These are phyloP conservation scores for Bombus confusus DNA, from an alignment of 1,140 invertebrate genomes.

Conservation along the genomic window DNA sequence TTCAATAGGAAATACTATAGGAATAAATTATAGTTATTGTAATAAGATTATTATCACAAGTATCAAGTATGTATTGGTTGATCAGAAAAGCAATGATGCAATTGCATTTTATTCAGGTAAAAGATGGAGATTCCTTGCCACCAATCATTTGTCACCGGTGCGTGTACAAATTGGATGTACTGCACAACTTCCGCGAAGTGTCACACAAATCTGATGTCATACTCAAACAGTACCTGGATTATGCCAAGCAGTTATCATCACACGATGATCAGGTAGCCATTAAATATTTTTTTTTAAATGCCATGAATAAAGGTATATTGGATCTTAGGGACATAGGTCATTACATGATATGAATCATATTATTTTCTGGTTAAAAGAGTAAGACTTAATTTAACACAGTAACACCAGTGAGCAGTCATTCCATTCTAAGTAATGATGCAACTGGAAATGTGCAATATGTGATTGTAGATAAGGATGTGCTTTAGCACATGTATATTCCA, in stretches of 20 bases:
- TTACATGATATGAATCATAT: slow-evolving; percentile 7
- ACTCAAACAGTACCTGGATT: slow-evolving; percentile 83
- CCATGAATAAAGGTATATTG: neutral
- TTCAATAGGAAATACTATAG: neutral
- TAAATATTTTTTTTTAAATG: slow-evolving; percentile 15
- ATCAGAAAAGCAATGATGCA: neutral
- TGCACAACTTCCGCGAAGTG: slow-evolving; percentile 82
- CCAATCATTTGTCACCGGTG: slow-evolving; percentile 82
- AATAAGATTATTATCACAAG: neutral
- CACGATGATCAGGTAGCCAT: slow-evolving; percentile 76
- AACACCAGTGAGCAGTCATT: slow-evolving; percentile 71
- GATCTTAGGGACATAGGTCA: neutral
- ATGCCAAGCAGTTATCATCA: slow-evolving; percentile 80
- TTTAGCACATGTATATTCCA: slow-evolving; percentile 53
- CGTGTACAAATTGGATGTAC: slow-evolving; percentile 81
- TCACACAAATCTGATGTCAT: slow-evolving; percentile 82
- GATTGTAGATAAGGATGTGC: slow-evolving; percentile 76
- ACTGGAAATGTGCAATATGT: slow-evolving; percentile 75
- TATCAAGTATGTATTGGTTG: neutral
- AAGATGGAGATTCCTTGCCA: slow-evolving; percentile 81
- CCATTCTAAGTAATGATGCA: slow-evolving; percentile 77
- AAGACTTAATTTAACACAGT: slow-evolving; percentile 68
- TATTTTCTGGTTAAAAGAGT: slow-evolving; percentile 5
- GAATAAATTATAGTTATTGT: neutral
- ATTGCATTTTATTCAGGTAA: slow-evolving; percentile 76